These are phyloP conservation scores for Drosophila nr. perissopoda DNA, from an alignment of 2,888 invertebrate species.

Conservation along the genomic window DNA sequence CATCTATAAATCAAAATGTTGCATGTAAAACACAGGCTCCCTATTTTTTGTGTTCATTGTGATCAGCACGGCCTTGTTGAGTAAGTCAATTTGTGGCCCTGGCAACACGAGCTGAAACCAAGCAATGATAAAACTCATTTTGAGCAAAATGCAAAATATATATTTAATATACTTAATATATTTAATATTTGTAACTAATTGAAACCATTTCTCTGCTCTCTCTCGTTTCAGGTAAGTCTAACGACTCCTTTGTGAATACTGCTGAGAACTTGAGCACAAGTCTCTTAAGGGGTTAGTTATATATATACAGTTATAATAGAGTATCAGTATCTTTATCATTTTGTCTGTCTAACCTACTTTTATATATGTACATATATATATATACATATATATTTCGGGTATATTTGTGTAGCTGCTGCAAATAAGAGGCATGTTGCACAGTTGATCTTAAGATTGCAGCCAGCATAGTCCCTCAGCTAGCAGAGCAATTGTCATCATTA, in stretches of 20 bases:
- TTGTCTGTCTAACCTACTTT: neutral
- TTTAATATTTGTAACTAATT: neutral
- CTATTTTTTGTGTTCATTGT: neutral
- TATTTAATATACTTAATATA: too few species aligned
- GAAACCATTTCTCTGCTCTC: neutral
- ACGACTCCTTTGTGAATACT: neutral
- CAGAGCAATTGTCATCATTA: too few species aligned
- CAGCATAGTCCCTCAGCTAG: too few species aligned
- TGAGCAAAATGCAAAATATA: neutral
- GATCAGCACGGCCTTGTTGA: neutral
- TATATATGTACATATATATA: too few species aligned
- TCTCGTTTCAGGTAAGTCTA: neutral
- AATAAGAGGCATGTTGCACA: too few species aligned
- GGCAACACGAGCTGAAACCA: neutral
- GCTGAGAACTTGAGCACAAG: neutral
- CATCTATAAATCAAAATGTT: conserved; percentile 40
- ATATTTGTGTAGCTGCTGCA: too few species aligned
- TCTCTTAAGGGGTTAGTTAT: neutral
- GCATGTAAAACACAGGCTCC: neutral
- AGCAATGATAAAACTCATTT: neutral
- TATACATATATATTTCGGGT: too few species aligned
- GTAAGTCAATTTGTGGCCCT: neutral
- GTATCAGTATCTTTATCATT: neutral
- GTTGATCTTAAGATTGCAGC: too few species aligned
- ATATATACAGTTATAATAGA: neutral